These are phyloP conservation scores for Petrocephalus sullivani DNA, from an alignment of 2,797 vertebrate species.

Conservation along the genomic window DNA sequence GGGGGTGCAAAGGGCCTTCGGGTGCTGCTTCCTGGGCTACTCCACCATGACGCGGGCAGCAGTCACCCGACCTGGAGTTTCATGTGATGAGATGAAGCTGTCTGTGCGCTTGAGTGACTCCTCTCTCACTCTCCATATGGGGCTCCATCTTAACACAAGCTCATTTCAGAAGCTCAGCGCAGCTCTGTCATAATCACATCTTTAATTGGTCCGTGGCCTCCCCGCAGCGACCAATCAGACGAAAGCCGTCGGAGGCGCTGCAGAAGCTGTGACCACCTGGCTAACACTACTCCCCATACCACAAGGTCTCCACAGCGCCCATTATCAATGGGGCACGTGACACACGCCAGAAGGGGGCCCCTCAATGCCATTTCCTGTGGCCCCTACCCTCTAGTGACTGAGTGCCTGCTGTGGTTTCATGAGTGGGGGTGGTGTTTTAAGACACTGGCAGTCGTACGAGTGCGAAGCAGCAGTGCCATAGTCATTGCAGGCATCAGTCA, in stretches of 20 bases:
- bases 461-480: not conserved
- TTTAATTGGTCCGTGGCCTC: not conserved
- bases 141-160: not conserved
- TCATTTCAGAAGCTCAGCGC: not conserved
- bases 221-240: not conserved
- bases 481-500: not conserved
- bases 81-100: not conserved
- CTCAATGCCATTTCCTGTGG: not conserved
- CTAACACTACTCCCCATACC: not conserved
- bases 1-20: not conserved
- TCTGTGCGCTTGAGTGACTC: not conserved
- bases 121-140: not conserved
- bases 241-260: not conserved
- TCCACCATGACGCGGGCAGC: not conserved
- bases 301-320: not conserved
- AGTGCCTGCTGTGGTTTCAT: not conserved
- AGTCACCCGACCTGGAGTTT: not conserved
- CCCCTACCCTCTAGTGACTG: not conserved
- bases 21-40: not conserved
- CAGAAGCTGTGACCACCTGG: not conserved
- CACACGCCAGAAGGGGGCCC: not conserved
- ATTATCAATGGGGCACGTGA: not conserved
- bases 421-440: not conserved
- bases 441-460: not conserved
- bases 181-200: not conserved